Base-by-base conservation (phyloP, 1,140 invertebrate species). In the Drosophila athabasca region DNA sequence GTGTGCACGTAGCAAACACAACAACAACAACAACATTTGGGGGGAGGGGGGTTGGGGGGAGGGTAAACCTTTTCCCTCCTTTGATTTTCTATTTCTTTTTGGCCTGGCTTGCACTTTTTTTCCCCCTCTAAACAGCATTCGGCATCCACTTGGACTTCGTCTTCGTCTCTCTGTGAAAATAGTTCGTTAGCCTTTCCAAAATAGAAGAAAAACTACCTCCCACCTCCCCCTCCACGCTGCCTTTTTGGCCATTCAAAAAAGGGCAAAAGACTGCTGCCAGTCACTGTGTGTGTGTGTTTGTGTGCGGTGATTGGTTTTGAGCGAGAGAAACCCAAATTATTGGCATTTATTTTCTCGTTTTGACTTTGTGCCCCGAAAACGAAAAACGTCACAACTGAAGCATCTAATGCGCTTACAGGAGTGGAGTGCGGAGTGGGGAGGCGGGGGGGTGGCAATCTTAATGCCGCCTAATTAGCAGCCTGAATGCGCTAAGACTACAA, bases 401-500 rank as follows among this genome's bases (percentile, higher is more conserved):
- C 83, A 79, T 79, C 75, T 88, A 87, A 87, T 87, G 79, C 79
- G 83, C 83, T 87, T 87, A 70, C 65, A 54, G 41, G 53, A 13
- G 26, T 41, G n/a, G 45, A 41, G 59, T 1, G 31, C 2, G 9
- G 31, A 9, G 31, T 8, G 7, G n/a, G 4, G 4, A 3, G 3
- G 24, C 0, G 9, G 19, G 9, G 26, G 6, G 9, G 13, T 22
- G 44, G 69, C 58, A 55, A 54, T 79, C 66, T 80, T 87, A 85
- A 85, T 87, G 75, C 82, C 50, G 83, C 78, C 82, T 87, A 87
- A 87, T 87, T 87, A 87, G 82, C 78, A 87, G 82, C 82, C 73
- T 82, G 78, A 87, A 88, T 87, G 82, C 82, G 83, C 83, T 88
- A 87, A 87, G 82, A 87, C 83, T 87, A 87, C 82, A 87, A 87